Percentiles rank a stretch among this genome's conserved stretches.
phyloP scores from a whole-genome alignment of 2,113 vertebrate genomes.

The Perca schrenkii region DNA sequence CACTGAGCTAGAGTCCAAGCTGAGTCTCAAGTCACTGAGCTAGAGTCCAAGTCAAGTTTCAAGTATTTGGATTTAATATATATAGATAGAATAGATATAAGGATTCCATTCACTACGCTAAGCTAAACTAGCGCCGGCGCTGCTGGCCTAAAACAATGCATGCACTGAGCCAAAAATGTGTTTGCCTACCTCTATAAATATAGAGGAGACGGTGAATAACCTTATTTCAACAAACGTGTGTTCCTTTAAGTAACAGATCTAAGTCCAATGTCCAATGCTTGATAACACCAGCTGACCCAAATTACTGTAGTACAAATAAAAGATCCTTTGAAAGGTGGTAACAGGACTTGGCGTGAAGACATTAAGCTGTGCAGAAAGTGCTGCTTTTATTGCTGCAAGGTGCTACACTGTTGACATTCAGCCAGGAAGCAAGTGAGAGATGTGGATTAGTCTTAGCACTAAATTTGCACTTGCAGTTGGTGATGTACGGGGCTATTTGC shows the following conservation, averaged over 20 bases:
- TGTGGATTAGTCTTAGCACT: slow-evolving; percentile 4
- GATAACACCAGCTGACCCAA: neutral
- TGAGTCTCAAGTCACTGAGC: too few relatives aligned
- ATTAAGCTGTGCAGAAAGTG: neutral
- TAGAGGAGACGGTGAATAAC: too few relatives aligned
- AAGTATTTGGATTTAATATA: too few relatives aligned
- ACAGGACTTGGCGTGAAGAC: neutral
- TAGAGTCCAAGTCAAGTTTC: too few relatives aligned
- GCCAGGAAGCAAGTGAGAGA: slow-evolving; percentile 22
- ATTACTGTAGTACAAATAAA: neutral
- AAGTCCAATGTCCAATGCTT: neutral
- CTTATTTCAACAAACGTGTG: too few relatives aligned
- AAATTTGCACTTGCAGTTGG: slow-evolving; percentile 23
- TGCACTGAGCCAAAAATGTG: too few relatives aligned
- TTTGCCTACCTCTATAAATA: too few relatives aligned
- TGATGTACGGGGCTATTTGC: slow-evolving; percentile 44
- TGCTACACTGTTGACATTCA: slow-evolving; percentile 41
- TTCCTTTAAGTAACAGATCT: neutral
- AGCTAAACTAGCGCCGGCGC: too few relatives aligned
- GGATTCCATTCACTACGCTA: too few relatives aligned
- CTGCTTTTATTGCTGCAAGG: neutral
- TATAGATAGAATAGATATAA: too few relatives aligned
- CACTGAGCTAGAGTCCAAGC: too few relatives aligned
- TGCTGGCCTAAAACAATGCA: too few relatives aligned
- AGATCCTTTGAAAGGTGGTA: neutral